Evolutionary conservation across 2,797 vertebrate species (phyloP), one percentile per base, ranked within the genome.

Genomic region (Adrianichthys oophorus): DNA sequence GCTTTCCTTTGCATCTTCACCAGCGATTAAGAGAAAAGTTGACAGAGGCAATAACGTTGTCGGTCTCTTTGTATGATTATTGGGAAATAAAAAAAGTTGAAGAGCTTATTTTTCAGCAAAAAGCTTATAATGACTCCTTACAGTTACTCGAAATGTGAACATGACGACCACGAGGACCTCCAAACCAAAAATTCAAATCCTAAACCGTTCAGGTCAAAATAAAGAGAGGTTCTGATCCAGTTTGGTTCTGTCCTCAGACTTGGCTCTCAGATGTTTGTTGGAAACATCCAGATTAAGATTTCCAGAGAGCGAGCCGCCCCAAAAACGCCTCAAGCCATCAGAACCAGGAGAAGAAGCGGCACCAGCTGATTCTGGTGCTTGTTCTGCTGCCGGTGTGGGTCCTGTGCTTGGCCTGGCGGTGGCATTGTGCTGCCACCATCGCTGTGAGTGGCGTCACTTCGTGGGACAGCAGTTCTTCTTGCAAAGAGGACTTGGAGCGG

Each of bases 381-480:
- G 1, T 3, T 1, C n/a, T 4, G 23, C 32, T 44, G 15, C 54
- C 0, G 47, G 43, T 44, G 15, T 19, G 0, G 15, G 82, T n/a
- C 71, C 64, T 0, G 93, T 97, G 17, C 85, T 90, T 48, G 96
- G 97, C 62, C 86, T 99, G 73, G 91, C 88, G 18, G 90, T 99
- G 62, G 96, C 97, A 0, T 83, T 99, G 64, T 99, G 97, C 85
- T 99, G 98, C 80, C 96, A 99, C 85, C 97, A 99, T 70, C 94
- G 94, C 72, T 99, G 98, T 59, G 93, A 96, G 56, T 99, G 98
- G 98, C 92, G 86, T 42, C 95, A 97, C 77, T 99, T 98, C 1
- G 95, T 97, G 15, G 98, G 98, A 65, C 94, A 89, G 85, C 89
- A 92, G 46, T 97, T 97, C 84, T 98, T 99, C 80, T 84, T 59